phyloP scores from a whole-genome alignment of 2,888 invertebrate species.

The Endotricha flammealis region DNA sequence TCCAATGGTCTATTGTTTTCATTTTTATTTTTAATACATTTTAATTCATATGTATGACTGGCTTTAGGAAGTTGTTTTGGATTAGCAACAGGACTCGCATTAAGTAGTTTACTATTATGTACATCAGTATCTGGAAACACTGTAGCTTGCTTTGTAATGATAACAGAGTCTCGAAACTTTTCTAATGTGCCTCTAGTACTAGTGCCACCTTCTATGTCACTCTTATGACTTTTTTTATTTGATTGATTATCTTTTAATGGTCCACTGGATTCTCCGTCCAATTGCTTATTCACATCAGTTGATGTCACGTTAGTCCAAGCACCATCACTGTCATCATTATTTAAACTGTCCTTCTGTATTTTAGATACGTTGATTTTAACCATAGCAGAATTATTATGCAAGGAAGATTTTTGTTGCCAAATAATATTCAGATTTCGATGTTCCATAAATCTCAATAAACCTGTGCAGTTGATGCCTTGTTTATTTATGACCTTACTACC shows the following conservation, averaged over 20 bases:
- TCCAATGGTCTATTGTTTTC: background rate
- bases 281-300: background rate
- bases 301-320: constrained; percentile 30
- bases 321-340: constrained; percentile 21
- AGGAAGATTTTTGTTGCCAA: constrained; percentile 38
- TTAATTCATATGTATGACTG: constrained; percentile 12
- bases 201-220: too few species aligned
- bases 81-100: constrained; percentile 56
- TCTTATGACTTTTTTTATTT: too few species aligned
- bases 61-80: constrained; percentile 58
- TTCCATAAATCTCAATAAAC: constrained; percentile 55
- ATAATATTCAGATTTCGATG: constrained; percentile 47
- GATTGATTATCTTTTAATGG: background rate
- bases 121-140: too few species aligned
- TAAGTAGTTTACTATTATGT: background rate
- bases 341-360: constrained; percentile 24
- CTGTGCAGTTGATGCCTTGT: constrained; percentile 44
- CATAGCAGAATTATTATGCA: constrained; percentile 31
- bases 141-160: constrained; percentile 21
- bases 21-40: constrained; percentile 7
- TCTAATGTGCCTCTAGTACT: too few species aligned
- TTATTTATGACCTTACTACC: constrained; percentile 56
- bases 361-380: constrained; percentile 44
- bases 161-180: background rate
- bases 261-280: background rate